phyloP scores from a whole-genome alignment of 1,140 invertebrate species.

The Mamestra configurata region DNA sequence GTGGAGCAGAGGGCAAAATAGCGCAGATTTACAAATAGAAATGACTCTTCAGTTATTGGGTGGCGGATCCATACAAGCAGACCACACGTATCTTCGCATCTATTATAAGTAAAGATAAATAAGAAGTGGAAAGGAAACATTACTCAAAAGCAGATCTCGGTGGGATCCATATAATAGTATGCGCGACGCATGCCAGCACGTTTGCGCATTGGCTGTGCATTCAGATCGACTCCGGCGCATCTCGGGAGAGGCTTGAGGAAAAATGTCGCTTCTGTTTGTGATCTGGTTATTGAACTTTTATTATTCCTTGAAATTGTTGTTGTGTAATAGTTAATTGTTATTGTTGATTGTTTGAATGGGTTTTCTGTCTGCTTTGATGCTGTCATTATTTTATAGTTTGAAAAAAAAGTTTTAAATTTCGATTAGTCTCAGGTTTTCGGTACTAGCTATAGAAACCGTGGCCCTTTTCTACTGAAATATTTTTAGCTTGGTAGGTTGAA shows the following conservation, averaged over 20 bases:
- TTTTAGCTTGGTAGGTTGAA: too few species aligned
- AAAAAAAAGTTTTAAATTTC: too few species aligned
- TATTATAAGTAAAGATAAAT: conserved; percentile 11
- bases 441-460: too few species aligned
- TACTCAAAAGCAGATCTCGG: conserved; percentile 48
- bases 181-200: conserved; percentile 45
- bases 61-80: not conserved
- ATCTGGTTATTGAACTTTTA: conserved; percentile 50
- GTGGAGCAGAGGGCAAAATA: not conserved
- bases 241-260: conserved; percentile 43
- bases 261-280: conserved; percentile 30
- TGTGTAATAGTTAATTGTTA: not conserved
- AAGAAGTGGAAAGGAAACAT: conserved; percentile 43
- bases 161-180: conserved; percentile 42
- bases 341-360: not conserved
- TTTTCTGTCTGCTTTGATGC: not conserved
- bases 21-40: not conserved
- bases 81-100: conserved; percentile 21
- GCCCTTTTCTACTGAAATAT: too few species aligned
- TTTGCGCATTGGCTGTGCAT: conserved; percentile 34
- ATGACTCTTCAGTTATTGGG: not conserved
- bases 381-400: too few species aligned
- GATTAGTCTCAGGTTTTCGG: too few species aligned
- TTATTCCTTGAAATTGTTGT: conserved; percentile 15
- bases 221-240: conserved; percentile 31